phyloP scores from a whole-genome alignment of 2,888 invertebrate genomes.

The Cerceris rybyensis region DNA sequence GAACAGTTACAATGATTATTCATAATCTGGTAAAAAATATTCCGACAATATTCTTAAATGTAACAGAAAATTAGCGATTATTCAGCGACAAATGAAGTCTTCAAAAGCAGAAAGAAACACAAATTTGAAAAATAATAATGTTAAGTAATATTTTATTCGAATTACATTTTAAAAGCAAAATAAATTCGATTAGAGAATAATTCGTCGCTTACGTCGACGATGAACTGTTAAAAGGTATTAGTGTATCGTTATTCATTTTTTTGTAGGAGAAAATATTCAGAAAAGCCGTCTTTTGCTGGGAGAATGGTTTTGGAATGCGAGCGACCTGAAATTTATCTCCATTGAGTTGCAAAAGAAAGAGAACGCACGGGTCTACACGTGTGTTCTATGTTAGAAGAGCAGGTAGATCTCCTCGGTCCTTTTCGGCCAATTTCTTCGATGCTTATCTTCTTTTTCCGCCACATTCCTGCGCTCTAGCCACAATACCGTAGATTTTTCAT shows the following conservation, averaged over 20 bases:
- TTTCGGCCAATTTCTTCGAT: conserved; percentile 35
- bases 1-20: neutral
- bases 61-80: too few relatives aligned
- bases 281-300: neutral
- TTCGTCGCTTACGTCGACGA: too few relatives aligned
- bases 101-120: neutral
- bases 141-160: too few relatives aligned
- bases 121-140: neutral
- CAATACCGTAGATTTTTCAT: conserved; percentile 1
- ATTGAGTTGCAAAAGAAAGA: neutral
- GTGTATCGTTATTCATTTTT: neutral
- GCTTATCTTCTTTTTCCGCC: conserved; percentile 43
- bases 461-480: conserved; percentile 38
- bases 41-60: too few relatives aligned
- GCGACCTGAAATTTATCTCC: conserved; percentile 4
- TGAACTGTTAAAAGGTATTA: too few relatives aligned
- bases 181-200: too few relatives aligned
- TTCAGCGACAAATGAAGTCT: neutral
- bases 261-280: neutral
- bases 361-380: neutral
- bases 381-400: conserved; percentile 7
- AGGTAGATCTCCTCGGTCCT: conserved; percentile 16
- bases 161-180: too few relatives aligned
- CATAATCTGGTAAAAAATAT: too few relatives aligned
- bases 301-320: neutral